Conservation (phyloP, 1,140 invertebrate genomes). For the Ectropis grisescens region DNA sequence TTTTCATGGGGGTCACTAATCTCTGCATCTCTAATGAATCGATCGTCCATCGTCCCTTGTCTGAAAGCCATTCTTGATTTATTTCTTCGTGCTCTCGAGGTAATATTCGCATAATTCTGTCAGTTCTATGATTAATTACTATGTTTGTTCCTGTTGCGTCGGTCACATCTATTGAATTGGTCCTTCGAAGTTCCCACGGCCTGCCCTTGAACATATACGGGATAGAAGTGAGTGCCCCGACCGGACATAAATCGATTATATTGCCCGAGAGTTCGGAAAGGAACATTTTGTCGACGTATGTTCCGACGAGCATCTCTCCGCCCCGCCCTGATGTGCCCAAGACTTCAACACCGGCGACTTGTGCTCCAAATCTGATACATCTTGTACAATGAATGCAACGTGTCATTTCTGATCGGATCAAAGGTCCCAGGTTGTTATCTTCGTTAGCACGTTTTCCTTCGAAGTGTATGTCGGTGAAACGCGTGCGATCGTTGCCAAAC, state of each 20-base stretch:
- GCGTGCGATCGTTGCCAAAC: slow-evolving; percentile 95
- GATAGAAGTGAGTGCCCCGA: slow-evolving; percentile 97
- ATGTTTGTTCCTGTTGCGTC: slow-evolving; percentile 86
- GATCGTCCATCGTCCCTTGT: slow-evolving; percentile 83
- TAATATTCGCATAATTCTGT: slow-evolving; percentile 80
- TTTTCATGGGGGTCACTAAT: slow-evolving; percentile 78
- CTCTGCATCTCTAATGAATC: slow-evolving; percentile 84
- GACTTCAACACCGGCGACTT: slow-evolving; percentile 85
- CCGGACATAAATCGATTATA: slow-evolving; percentile 98
- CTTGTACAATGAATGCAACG: slow-evolving; percentile 87
- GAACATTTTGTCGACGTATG: slow-evolving; percentile 98
- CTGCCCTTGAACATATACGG: slow-evolving; percentile 90
- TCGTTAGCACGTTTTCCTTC: slow-evolving; percentile 90
- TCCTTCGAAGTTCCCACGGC: slow-evolving; percentile 75
- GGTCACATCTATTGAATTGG: slow-evolving; percentile 81
- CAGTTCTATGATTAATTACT: slow-evolving; percentile 76
- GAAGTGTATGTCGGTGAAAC: slow-evolving; percentile 94
- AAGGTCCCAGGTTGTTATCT: slow-evolving; percentile 83
- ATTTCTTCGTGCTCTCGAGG: slow-evolving; percentile 81
- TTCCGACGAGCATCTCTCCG: slow-evolving; percentile 85
- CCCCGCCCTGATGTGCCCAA: slow-evolving; percentile 82
- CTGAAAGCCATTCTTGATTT: slow-evolving; percentile 87
- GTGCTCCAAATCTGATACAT: slow-evolving; percentile 80
- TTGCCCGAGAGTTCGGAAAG: slow-evolving; percentile 98
- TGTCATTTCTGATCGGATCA: slow-evolving; percentile 86